Evolutionary conservation across 2,888 invertebrate species (phyloP).

Genomic region (Noctua comes): DNA sequence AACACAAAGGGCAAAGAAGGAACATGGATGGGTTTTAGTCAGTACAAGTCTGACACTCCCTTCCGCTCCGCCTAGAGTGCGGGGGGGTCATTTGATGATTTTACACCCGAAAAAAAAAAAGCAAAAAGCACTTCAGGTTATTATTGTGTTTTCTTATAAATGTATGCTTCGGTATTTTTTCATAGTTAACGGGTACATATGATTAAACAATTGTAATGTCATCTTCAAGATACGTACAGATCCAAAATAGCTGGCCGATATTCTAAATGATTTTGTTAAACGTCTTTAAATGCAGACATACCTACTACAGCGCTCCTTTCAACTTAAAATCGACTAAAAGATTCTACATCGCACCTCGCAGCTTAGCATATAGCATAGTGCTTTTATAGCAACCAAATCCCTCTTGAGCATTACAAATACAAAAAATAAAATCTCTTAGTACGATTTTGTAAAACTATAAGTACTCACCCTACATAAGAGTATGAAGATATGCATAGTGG

Average conservation of each 20-base stretch:
- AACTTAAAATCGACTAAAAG: background rate
- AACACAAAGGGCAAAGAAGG: too few relatives aligned
- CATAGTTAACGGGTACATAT: too few relatives aligned
- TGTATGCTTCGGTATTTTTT: background rate
- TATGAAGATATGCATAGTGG: constrained; percentile 2
- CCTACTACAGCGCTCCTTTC: background rate
- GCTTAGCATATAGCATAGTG: background rate
- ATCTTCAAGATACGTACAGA: background rate
- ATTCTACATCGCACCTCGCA: background rate
- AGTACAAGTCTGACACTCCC: too few relatives aligned
- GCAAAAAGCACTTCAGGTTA: background rate
- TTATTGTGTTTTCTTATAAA: background rate
- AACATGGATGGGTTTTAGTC: too few relatives aligned
- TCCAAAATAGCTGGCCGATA: background rate
- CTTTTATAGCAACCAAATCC: constrained; percentile 6
- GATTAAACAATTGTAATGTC: background rate
- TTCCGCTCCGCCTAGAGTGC: too few relatives aligned
- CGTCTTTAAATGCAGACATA: background rate
- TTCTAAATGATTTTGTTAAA: background rate
- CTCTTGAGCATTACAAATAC: constrained; percentile 25
- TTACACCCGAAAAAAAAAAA: too few relatives aligned
- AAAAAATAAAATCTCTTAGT: background rate
- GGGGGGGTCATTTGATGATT: too few relatives aligned
- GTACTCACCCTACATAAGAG: background rate
- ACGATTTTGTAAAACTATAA: background rate